Evolutionary conservation across 2,888 invertebrate genomes (phyloP).

Genomic region (Hirtodrosophila duncani): DNA sequence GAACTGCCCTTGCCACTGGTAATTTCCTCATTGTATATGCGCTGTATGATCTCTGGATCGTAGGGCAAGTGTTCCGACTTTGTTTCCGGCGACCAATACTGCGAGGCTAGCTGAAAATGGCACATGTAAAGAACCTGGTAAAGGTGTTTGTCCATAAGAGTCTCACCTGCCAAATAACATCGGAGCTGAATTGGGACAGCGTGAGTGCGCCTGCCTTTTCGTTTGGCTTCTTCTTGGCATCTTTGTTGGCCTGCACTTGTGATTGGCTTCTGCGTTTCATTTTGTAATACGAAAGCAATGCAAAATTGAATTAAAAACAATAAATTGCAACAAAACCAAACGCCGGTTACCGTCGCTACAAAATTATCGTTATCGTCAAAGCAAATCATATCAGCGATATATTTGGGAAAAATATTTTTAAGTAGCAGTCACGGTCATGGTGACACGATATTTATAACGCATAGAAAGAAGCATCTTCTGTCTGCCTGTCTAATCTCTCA

Average conservation of each 20-base stretch:
- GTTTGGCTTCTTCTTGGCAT: constrained; percentile 32
- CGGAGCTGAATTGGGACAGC: constrained; percentile 93
- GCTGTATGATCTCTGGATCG: constrained; percentile 89
- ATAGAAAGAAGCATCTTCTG: no score
- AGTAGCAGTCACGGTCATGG: no score
- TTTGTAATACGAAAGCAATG: no score
- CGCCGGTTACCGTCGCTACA: constrained; percentile 40
- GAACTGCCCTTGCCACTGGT: constrained; percentile 88
- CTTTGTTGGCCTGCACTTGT: constrained; percentile 7
- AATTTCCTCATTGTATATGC: constrained; percentile 93
- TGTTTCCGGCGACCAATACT: constrained; percentile 95
- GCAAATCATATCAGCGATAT: no score
- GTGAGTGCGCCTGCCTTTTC: constrained; percentile 79
- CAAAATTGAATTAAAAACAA: constrained; percentile 11
- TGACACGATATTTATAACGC: no score
- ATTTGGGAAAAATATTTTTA: no score
- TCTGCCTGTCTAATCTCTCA: no score
- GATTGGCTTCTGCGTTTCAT: constrained; percentile 60
- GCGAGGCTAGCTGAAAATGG: constrained; percentile 89
- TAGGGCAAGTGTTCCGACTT: constrained; percentile 85
- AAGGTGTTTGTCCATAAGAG: constrained; percentile 14
- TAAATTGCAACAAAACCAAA: constrained; percentile 37
- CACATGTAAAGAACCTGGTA: no score
- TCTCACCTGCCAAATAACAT: constrained; percentile 91
- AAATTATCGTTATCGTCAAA: no score